These are phyloP conservation scores for Potamarius usumacintae DNA, from an alignment of 2,113 vertebrate species.

Conservation along the genomic window DNA sequence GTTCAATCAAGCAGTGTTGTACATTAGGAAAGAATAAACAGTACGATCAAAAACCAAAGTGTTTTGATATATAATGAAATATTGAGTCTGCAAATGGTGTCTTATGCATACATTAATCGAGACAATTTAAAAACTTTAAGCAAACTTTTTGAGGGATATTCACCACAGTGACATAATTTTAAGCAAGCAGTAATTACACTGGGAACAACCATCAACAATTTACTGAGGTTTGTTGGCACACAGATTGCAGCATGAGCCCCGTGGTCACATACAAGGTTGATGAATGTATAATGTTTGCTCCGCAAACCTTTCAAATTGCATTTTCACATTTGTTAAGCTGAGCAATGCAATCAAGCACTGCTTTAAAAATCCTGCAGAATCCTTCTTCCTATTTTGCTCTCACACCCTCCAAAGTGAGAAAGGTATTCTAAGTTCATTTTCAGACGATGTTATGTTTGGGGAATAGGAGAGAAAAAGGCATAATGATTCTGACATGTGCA, in stretches of 20 bases:
- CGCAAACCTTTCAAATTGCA: constrained; percentile 40
- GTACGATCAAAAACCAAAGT: neutral
- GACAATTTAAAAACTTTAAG: neutral
- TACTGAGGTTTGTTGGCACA: constrained; percentile 34
- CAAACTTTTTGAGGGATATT: neutral
- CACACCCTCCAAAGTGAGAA: constrained; percentile 24
- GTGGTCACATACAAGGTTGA: constrained; percentile 45
- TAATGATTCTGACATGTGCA: neutral
- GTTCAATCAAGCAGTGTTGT: neutral
- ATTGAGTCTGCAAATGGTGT: neutral
- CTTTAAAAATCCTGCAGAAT: constrained; percentile 27
- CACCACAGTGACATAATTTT: neutral
- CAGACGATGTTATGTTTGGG: constrained; percentile 4
- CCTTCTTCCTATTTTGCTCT: constrained; percentile 11
- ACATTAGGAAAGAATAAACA: neutral
- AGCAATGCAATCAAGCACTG: constrained; percentile 32
- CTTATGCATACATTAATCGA: neutral
- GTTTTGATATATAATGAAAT: neutral
- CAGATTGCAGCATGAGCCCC: constrained; percentile 34
- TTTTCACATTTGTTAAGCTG: constrained; percentile 51
- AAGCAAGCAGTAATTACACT: constrained; percentile 16
- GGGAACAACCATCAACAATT: constrained; percentile 23
- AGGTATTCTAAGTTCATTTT: constrained; percentile 31
- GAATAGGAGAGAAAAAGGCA: neutral
- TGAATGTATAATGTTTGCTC: constrained; percentile 48